Percentiles rank a stretch among this genome's conserved stretches.
These are phyloP conservation scores for Pteruthius melanotis DNA, from an alignment of 2,113 vertebrate species.

Conservation along the genomic window DNA sequence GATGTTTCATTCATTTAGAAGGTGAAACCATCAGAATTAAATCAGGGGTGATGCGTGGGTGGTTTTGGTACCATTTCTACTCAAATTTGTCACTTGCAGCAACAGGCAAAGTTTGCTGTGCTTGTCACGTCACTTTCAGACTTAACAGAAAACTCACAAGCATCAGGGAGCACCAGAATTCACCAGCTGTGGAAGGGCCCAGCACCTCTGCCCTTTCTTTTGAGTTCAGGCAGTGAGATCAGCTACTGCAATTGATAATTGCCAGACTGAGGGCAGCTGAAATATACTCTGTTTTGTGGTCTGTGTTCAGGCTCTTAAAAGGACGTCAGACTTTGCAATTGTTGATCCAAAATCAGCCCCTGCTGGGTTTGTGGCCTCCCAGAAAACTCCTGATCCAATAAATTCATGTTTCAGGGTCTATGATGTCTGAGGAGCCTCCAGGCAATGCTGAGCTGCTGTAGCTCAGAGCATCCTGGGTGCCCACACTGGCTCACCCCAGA, in stretches of 20 bases:
- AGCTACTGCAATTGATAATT: not conserved
- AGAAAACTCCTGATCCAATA: not conserved
- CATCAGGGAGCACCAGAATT: not conserved
- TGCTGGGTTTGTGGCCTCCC: not conserved
- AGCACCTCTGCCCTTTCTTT: not conserved
- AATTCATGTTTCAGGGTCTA: not conserved
- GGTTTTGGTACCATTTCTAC: not conserved
- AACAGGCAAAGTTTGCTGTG: not conserved
- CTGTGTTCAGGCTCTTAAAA: not conserved
- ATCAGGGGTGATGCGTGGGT: fast-evolving
- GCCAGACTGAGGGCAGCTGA: not conserved
- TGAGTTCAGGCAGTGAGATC: not conserved
- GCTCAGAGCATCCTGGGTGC: not conserved
- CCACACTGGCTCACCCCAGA: not conserved
- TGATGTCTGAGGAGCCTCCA: not conserved
- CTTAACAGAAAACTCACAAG: not conserved
- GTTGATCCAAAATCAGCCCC: not conserved
- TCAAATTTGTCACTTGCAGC: not conserved
- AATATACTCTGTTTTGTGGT: not conserved
- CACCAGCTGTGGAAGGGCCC: not conserved
- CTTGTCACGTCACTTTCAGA: fast-evolving
- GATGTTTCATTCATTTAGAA: not conserved
- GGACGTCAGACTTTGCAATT: not conserved
- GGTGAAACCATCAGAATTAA: not conserved
- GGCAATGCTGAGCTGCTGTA: not conserved